Evolutionary conservation across 2,888 invertebrate genomes (phyloP).

Genomic region (Pyrgus malvae): DNA sequence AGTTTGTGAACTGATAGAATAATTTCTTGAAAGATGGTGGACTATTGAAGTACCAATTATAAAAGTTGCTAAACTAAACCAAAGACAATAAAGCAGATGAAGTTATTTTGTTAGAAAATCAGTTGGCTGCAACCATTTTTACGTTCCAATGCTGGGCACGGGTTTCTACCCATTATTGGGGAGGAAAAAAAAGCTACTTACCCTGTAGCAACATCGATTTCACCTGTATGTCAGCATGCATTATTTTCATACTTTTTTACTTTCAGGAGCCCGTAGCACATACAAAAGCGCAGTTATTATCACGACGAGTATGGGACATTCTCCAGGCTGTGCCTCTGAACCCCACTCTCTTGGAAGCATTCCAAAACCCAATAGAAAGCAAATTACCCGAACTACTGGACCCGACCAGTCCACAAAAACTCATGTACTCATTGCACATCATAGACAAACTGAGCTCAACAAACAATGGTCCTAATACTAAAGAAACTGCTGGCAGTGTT

Average conservation of each 20-base stretch:
- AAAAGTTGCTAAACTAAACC: too few relatives aligned
- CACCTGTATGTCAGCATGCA: too few relatives aligned
- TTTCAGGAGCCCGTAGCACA: slow-evolving; percentile 86
- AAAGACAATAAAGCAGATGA: too few relatives aligned
- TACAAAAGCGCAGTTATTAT: slow-evolving; percentile 93
- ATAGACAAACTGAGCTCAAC: slow-evolving; percentile 81
- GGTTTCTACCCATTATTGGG: too few relatives aligned
- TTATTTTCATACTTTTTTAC: neutral
- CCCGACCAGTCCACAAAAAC: slow-evolving; percentile 94
- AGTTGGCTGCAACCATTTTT: too few relatives aligned
- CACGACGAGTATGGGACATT: slow-evolving; percentile 97
- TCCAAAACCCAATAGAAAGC: slow-evolving; percentile 87
- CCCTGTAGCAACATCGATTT: too few relatives aligned
- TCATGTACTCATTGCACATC: slow-evolving; percentile 97
- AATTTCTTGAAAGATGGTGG: too few relatives aligned
- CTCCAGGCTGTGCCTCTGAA: slow-evolving; percentile 95
- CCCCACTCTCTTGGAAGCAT: slow-evolving; percentile 91
- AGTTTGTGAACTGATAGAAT: too few relatives aligned
- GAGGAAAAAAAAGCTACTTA: too few relatives aligned
- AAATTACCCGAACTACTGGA: slow-evolving; percentile 90
- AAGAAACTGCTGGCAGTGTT: slow-evolving; percentile 48
- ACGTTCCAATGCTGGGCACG: too few relatives aligned
- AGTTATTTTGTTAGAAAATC: too few relatives aligned
- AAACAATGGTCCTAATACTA: slow-evolving; percentile 52
- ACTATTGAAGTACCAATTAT: too few relatives aligned